Base-by-base conservation (phyloP, 2,797 vertebrate genomes). In the Phrynocephalus vlangalii region DNA sequence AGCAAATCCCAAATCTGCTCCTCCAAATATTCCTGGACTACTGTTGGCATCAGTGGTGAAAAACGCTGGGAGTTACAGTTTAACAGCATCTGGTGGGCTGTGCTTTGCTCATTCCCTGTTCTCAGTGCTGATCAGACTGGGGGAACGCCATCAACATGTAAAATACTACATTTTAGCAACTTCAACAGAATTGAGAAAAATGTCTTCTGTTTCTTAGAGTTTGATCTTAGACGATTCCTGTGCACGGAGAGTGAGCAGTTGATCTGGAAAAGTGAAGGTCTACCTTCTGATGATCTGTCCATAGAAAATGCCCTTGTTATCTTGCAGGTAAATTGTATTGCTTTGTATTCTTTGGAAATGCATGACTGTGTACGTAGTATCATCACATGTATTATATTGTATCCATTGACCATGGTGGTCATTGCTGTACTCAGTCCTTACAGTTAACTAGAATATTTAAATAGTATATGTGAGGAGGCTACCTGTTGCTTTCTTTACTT, bases 281-380 rank as follows among this genome's bases (percentile, higher is more conserved):
- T 99, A 60, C 98, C 99, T 0, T 99, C 99, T 79, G 99, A 99
- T 94, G 99, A 99, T 90, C 97, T 99, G 87, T 99, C 98, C n/a
- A 97, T 99, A 96, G 99, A 99, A 96, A 99, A 99, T 83, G 99
- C 99, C 63, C 96, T 99, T 88, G 98, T 99, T 90, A 98, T 99
- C 90, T 96, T 99, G 28, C 99, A 99, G 98, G 99, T 99, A 92
- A 95, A 67, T 87, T 86, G 83, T 88, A 3, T 78, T 88, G 71
- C n/a, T 77, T 83, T 85, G 91, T 91, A 16, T 86, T 93, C 48
- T 80, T 89, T 91, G 24, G 0, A 91, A 83, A 2, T 75, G 10
- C 60, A 63, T 92, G 89, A 84, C 56, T 93, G 16, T 75, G 9
- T 44, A 79, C 48, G 91, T 88, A 28, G 5, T 86, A 66, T 33